Percentiles rank a stretch among this genome's conserved stretches.
phyloP scores from a whole-genome alignment of 2,797 vertebrate genomes.

The Halcyon chelicuti region DNA sequence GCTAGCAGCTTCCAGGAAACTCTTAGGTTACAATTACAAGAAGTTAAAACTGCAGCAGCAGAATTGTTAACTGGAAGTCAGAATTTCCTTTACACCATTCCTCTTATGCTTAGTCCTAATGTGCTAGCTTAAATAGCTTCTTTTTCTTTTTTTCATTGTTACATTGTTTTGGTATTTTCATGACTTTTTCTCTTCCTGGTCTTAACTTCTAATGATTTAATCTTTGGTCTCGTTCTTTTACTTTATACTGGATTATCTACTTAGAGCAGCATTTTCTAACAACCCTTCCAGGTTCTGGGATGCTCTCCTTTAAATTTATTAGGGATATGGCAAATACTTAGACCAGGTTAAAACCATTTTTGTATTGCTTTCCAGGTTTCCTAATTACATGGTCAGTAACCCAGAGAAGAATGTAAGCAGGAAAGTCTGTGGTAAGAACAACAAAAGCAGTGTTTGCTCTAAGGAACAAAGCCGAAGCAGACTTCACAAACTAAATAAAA shows the following conservation, averaged over 20 bases:
- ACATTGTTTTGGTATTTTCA: neutral
- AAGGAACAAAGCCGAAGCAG: neutral
- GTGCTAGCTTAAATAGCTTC: neutral
- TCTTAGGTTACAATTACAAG: conserved; percentile 65
- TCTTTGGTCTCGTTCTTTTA: neutral
- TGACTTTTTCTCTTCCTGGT: neutral
- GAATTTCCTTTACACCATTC: conserved; percentile 62
- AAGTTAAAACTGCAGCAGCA: conserved; percentile 58
- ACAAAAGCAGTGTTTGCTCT: neutral
- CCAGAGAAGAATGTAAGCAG: neutral
- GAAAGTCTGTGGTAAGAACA: neutral
- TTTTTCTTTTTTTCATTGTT: neutral
- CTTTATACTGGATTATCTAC: neutral
- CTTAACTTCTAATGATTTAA: neutral
- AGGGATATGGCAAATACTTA: neutral
- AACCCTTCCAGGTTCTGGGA: neutral
- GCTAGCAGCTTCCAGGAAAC: conserved; percentile 67
- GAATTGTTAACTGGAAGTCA: conserved; percentile 68
- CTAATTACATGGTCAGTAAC: neutral
- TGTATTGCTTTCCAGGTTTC: conserved; percentile 11
- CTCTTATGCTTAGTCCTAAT: neutral
- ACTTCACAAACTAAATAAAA: neutral
- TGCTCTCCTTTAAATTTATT: neutral
- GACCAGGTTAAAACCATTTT: conserved; percentile 29
- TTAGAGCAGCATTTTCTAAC: neutral